Conservation (phyloP, 2,888 invertebrate species). For the Keiferia lycopersicella region DNA sequence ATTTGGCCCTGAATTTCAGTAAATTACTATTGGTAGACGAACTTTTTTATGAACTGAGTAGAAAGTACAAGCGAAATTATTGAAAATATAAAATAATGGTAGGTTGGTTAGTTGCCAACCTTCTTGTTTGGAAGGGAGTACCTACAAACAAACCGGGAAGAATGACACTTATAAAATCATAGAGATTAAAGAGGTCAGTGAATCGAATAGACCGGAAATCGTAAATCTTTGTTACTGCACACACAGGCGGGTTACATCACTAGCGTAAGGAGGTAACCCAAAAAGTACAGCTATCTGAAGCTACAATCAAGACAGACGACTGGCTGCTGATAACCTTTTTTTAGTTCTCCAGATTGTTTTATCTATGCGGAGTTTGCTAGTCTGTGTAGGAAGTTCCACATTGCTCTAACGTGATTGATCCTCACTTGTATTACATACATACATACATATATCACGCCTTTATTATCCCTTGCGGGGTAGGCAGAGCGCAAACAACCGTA, state of each 20-base stretch:
- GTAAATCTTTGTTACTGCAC: constrained; percentile 10
- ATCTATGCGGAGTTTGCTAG: constrained; percentile 25
- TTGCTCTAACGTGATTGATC: not conserved
- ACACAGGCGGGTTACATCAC: not conserved
- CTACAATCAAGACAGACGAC: constrained; percentile 7
- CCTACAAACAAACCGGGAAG: too few relatives aligned
- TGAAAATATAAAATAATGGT: too few relatives aligned
- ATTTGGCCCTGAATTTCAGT: not conserved
- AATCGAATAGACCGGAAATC: constrained; percentile 1
- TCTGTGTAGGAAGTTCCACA: not conserved
- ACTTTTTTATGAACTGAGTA: not conserved
- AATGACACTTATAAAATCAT: too few relatives aligned
- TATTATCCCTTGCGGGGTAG: too few relatives aligned
- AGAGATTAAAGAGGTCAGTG: too few relatives aligned
- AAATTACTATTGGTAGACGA: not conserved
- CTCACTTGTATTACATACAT: too few relatives aligned
- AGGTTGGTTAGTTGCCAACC: too few relatives aligned
- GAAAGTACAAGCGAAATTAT: not conserved
- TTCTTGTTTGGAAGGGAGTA: too few relatives aligned
- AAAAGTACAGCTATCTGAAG: constrained; percentile 10
- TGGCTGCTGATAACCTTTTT: constrained; percentile 20
- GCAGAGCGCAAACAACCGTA: too few relatives aligned
- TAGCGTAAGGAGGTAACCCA: not conserved
- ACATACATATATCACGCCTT: too few relatives aligned
- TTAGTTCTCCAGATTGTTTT: constrained; percentile 5